Conservation (phyloP, 2,888 invertebrate genomes). For the Drosophila tanythrix region DNA sequence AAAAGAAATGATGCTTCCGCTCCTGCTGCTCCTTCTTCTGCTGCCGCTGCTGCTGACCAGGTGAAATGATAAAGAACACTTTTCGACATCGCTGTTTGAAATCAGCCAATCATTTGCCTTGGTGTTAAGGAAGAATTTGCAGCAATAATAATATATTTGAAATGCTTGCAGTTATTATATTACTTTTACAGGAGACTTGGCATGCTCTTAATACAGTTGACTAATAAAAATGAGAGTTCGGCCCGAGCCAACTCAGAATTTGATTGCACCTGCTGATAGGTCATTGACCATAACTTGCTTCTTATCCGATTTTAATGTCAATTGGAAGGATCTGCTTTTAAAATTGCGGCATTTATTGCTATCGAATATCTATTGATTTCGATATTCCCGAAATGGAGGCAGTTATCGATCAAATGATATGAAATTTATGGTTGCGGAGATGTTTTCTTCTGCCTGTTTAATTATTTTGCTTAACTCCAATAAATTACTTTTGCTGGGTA, state of each 20-base stretch:
- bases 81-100: not conserved
- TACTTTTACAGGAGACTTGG: no score
- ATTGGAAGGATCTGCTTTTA: not conserved
- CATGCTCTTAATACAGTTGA: not conserved
- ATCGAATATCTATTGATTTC: no score
- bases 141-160: not conserved
- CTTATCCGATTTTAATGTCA: not conserved
- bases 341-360: not conserved
- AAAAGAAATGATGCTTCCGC: not conserved
- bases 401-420: not conserved
- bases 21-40: not conserved
- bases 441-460: not conserved
- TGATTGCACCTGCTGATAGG: not conserved
- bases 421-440: not conserved
- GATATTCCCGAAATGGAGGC: not conserved
- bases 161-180: not conserved
- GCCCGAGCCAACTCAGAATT: not conserved
- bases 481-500: not conserved
- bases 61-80: conserved; percentile 10
- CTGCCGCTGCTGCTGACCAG: not conserved
- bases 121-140: not conserved
- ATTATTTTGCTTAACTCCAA: no score
- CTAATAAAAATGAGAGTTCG: not conserved
- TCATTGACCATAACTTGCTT: not conserved
- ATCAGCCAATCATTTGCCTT: not conserved